These are phyloP conservation scores for Cybosia mesomella DNA, from an alignment of 2,888 invertebrate species.

Conservation along the genomic window DNA sequence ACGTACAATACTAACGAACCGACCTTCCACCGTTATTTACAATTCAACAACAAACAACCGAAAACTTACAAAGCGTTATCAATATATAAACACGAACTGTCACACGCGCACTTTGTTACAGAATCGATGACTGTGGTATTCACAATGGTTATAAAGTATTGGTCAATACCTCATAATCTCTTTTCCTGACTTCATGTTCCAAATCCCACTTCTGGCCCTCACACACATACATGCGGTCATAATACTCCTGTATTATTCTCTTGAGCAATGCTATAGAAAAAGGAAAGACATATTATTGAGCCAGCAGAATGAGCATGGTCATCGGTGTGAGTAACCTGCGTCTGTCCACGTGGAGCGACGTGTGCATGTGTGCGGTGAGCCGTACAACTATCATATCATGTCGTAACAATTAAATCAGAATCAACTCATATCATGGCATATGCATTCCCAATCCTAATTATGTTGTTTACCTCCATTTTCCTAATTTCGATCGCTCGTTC, in stretches of 20 bases:
- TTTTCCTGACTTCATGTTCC: constrained; percentile 99
- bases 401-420: constrained; percentile 84
- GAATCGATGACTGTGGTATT: constrained; percentile 86
- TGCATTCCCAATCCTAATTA: constrained; percentile 86
- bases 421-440: constrained; percentile 80
- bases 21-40: constrained; percentile 84
- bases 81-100: constrained; percentile 83
- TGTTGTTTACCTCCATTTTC: constrained; percentile 94
- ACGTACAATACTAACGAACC: constrained; percentile 75
- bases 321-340: constrained; percentile 81
- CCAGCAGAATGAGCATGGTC: constrained; percentile 83
- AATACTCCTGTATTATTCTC: constrained; percentile 98
- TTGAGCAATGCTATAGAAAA: constrained; percentile 94
- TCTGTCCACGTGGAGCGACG: constrained; percentile 79
- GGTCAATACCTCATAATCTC: constrained; percentile 99
- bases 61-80: constrained; percentile 86
- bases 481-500: constrained; percentile 94
- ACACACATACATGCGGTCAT: constrained; percentile 98
- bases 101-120: constrained; percentile 87
- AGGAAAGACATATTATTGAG: constrained; percentile 87
- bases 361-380: constrained; percentile 87
- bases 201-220: constrained; percentile 99
- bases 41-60: constrained; percentile 84
- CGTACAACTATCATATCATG: constrained; percentile 84
- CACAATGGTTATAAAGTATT: constrained; percentile 87